Base-by-base conservation (phyloP, 2,888 invertebrate species). In the Ochropleura leucogaster region DNA sequence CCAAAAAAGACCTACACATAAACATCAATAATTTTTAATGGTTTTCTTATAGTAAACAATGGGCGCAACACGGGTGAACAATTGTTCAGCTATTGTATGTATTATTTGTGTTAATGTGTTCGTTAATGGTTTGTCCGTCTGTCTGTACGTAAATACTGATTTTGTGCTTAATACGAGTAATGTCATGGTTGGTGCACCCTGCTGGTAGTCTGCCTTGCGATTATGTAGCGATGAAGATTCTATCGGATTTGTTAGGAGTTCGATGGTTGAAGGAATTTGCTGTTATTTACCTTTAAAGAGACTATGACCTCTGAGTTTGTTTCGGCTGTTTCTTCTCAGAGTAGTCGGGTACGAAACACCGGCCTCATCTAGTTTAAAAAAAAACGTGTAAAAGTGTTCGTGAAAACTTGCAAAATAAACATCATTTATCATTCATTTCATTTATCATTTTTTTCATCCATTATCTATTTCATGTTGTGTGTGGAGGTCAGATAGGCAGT, bases 11-110 rank as follows among this genome's bases (percentile, higher is more conserved):
- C 85, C 92, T 90, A 89, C 89, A 86, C 30, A 57, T 65, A 76
- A 74, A 87, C 87, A 90, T 89, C 92, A 92, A 94, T 94, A 94
- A 95, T 94, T 92, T 95, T 94, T 93, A 95, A 95, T 95, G 95
- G 95, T 95, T 93, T 93, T 79, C 64, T 90, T 89, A 88, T 89
- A 81, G 88, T 90, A 94, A 95, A 95, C 95, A 96, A 95, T 90
- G 89, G 85, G 72, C 74, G 67, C 77, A 88, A 90, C 89, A 91
- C 90, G 86, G 91, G 63, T 49, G 55, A n/a, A 67, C 74, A 55
- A 77, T 87, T 87, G 85, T 85, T 59, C 66, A 67, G 40, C 72
- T 77, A 83, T 92, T 93, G 90, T 93, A 83, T 85, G 89, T 89
- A 92, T 94, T 94, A 93, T 95, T 89, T 89, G 88, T 85, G 88